Percentiles rank a stretch among this genome's conserved stretches.
Evolutionary conservation across 2,797 vertebrate species (phyloP).

Genomic region (Acanthis flammea): DNA sequence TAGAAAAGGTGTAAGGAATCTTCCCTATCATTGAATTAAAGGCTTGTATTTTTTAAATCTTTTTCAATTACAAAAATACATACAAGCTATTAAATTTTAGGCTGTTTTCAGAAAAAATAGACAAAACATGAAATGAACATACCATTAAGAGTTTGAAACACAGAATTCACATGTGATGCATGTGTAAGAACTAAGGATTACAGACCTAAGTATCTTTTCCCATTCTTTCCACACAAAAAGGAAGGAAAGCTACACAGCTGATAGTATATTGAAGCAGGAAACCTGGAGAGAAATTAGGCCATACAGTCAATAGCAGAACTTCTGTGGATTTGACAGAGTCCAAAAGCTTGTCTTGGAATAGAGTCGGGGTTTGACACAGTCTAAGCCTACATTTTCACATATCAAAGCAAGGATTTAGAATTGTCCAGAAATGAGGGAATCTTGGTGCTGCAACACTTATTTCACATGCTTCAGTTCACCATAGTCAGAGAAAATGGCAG

Average conservation of each 20-base stretch:
- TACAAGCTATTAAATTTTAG: background rate
- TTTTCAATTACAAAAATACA: background rate
- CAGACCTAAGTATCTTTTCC: background rate
- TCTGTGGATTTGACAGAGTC: background rate
- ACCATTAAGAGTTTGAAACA: background rate
- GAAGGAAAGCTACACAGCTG: background rate
- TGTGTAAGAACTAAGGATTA: background rate
- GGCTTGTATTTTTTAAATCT: background rate
- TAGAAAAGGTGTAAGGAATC: background rate
- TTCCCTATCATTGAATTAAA: background rate
- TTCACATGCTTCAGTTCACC: background rate
- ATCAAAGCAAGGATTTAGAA: background rate
- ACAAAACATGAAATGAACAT: accelerated
- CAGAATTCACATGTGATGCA: accelerated
- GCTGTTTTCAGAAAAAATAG: background rate
- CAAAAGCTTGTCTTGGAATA: background rate
- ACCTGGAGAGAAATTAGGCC: background rate
- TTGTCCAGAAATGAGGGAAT: background rate
- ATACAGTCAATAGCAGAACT: background rate
- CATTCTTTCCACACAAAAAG: background rate
- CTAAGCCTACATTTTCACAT: background rate
- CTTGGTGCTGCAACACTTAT: background rate
- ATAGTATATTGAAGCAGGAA: background rate
- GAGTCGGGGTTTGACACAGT: background rate
- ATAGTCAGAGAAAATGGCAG: background rate